Evolutionary conservation across 2,888 invertebrate genomes (phyloP).

Genomic region (Agrotis ipsilon): DNA sequence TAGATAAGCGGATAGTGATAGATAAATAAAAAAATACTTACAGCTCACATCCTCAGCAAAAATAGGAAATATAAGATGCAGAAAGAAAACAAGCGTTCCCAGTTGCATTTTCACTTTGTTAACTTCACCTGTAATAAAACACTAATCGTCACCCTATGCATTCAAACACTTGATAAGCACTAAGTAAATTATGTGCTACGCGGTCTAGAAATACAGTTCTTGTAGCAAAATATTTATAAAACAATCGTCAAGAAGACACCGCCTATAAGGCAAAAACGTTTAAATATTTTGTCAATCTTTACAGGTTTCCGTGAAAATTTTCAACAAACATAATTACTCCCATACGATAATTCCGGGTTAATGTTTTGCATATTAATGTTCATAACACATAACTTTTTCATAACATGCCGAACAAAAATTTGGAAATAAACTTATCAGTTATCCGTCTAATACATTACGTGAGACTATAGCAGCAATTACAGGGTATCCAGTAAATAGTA

Average conservation of each 20-base stretch:
- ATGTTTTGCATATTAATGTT: slow-evolving; percentile 48
- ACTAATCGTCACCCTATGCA: slow-evolving; percentile 29
- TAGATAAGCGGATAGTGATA: background rate
- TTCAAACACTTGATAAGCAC: slow-evolving; percentile 39
- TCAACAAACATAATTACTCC: slow-evolving; percentile 73
- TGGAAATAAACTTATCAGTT: slow-evolving; percentile 20
- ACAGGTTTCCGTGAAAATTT: slow-evolving; percentile 71
- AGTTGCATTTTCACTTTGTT: slow-evolving; percentile 75
- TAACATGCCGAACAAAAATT: slow-evolving; percentile 10
- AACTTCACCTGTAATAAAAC: slow-evolving; percentile 55
- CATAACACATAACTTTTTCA: slow-evolving; percentile 23
- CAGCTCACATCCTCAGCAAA: slow-evolving; percentile 86
- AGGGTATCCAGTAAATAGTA: too few relatives aligned
- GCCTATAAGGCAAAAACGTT: slow-evolving; percentile 69
- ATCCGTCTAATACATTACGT: slow-evolving; percentile 1
- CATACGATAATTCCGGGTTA: slow-evolving; percentile 36
- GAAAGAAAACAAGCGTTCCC: slow-evolving; percentile 70
- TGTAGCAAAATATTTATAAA: slow-evolving; percentile 80
- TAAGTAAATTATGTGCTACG: slow-evolving; percentile 44
- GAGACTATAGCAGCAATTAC: background rate
- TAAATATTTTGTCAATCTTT: slow-evolving; percentile 79
- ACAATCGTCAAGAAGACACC: slow-evolving; percentile 75
- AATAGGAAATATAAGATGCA: slow-evolving; percentile 74
- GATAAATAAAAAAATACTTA: slow-evolving; percentile 72
- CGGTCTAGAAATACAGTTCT: slow-evolving; percentile 80